Evolutionary conservation across 64 coral and sea anemone genomes (phyloP).

Genomic region (Stichodactyla helianthus): DNA sequence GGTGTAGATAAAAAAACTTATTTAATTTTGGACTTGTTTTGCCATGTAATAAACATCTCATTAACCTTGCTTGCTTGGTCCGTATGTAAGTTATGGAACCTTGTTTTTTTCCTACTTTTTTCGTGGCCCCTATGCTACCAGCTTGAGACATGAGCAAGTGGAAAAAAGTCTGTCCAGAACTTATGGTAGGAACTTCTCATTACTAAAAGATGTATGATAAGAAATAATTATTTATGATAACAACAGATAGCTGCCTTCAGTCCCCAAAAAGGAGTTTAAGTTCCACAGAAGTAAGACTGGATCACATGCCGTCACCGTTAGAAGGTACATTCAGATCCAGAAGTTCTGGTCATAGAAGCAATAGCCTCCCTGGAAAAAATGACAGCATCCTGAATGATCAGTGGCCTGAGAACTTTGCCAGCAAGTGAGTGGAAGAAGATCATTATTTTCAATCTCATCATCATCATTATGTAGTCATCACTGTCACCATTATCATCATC

Average conservation of each 20-base stretch:
- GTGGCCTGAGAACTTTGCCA: constrained; percentile 31
- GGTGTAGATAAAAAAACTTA: no score
- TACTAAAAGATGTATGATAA: no score
- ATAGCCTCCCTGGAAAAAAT: constrained; percentile 12
- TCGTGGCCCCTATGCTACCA: no score
- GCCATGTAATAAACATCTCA: no score
- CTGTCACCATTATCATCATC: not conserved
- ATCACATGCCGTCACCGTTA: not conserved
- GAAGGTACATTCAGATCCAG: constrained; percentile 2
- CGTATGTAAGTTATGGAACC: no score
- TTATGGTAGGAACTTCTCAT: no score
- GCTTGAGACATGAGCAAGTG: no score
- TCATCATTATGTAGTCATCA: not conserved
- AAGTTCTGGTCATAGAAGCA: constrained; percentile 7
- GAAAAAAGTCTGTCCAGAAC: no score
- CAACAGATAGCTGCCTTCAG: not conserved
- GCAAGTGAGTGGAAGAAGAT: constrained; percentile 2
- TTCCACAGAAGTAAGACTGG: constrained; percentile 7
- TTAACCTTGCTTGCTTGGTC: no score
- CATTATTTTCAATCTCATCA: not conserved
- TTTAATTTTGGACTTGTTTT: no score
- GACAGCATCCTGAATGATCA: not conserved
- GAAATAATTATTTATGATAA: no score
- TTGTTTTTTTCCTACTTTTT: no score
- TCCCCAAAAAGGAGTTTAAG: constrained; percentile 18